phyloP scores from a whole-genome alignment of 2,797 vertebrate genomes.

The Tinamus major region DNA sequence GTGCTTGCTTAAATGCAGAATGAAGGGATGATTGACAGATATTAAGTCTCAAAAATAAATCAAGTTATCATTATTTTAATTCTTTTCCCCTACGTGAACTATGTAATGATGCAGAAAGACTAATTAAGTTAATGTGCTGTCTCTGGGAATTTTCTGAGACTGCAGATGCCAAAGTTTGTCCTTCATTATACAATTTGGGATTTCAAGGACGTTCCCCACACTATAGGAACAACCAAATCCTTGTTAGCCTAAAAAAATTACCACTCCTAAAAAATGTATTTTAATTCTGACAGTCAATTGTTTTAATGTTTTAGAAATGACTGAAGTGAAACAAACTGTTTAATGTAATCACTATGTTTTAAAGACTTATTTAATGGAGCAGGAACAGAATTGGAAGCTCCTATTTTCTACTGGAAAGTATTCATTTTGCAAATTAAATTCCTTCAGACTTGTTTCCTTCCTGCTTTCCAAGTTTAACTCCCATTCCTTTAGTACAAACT shows the following conservation, averaged over 20 bases:
- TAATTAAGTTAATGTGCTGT: background rate
- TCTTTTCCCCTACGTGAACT: background rate
- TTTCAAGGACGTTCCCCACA: background rate
- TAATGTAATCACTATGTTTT: background rate
- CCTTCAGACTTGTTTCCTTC: background rate
- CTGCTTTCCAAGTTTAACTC: background rate
- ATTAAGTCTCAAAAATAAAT: background rate
- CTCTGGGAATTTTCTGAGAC: background rate
- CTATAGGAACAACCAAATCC: background rate
- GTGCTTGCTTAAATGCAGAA: background rate
- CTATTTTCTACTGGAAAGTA: background rate
- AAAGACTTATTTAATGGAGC: background rate
- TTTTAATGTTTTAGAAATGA: background rate
- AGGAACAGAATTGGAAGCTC: background rate
- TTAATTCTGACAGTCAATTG: background rate
- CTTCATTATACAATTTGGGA: background rate
- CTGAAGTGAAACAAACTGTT: background rate
- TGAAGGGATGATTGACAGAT: background rate
- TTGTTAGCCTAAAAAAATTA: background rate
- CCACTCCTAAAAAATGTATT: background rate
- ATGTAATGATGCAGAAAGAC: background rate
- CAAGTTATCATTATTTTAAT: background rate
- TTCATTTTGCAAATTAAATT: background rate
- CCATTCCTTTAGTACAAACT: background rate
- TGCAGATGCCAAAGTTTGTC: background rate